Conservation (phyloP, 2,888 invertebrate genomes). For the Apocheima hispidaria region DNA sequence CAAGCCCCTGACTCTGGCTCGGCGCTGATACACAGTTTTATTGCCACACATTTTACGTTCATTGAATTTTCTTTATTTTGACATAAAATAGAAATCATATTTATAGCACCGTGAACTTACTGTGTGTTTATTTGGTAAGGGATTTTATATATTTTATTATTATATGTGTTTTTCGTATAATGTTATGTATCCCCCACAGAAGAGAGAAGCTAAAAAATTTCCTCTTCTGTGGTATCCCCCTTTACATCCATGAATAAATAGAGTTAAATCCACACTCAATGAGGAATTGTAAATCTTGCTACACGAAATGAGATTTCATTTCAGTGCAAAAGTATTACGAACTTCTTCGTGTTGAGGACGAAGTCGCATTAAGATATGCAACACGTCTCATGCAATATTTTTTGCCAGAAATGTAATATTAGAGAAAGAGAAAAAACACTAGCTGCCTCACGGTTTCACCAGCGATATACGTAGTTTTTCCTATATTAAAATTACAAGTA, state of each 20-base stretch:
- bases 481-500: too few species aligned
- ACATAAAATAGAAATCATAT: slow-evolving; percentile 22
- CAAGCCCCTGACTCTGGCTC: slow-evolving; percentile 60
- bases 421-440: too few species aligned
- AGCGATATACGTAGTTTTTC: too few species aligned
- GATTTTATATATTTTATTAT: background rate
- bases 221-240: too few species aligned
- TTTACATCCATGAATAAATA: too few species aligned
- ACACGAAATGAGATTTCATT: slow-evolving; percentile 16
- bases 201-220: too few species aligned
- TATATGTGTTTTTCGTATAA: too few species aligned
- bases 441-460: too few species aligned
- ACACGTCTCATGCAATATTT: too few species aligned
- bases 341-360: slow-evolving; percentile 3
- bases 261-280: too few species aligned
- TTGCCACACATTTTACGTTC: slow-evolving; percentile 73
- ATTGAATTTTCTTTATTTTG: slow-evolving; percentile 63
- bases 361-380: background rate
- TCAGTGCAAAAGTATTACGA: slow-evolving; percentile 16
- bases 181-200: too few species aligned
- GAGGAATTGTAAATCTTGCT: slow-evolving; percentile 8
- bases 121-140: background rate
- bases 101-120: slow-evolving; percentile 9
- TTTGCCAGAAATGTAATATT: too few species aligned
- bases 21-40: slow-evolving; percentile 75